phyloP scores from a whole-genome alignment of 2,113 vertebrate genomes.

The Accipiter virgatus region DNA sequence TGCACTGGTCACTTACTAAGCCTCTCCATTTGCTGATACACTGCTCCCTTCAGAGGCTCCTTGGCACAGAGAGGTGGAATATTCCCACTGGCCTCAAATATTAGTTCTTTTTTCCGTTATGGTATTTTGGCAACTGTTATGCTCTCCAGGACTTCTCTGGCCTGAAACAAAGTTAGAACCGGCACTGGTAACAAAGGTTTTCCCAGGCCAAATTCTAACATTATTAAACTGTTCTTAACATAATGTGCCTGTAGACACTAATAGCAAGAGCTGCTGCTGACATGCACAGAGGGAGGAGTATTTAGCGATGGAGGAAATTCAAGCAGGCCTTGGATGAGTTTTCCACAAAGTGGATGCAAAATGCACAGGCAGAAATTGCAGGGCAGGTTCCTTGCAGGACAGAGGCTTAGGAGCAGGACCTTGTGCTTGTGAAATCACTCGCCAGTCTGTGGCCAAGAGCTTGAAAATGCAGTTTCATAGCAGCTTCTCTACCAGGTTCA shows the following conservation, averaged over 20 bases:
- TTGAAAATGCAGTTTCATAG: not conserved
- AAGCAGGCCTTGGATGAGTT: not conserved
- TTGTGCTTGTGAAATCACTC: not conserved
- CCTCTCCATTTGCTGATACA: slow-evolving; percentile 8
- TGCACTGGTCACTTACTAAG: not conserved
- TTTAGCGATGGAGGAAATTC: not conserved
- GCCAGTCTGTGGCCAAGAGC: not conserved
- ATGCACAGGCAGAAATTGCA: not conserved
- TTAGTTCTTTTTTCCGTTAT: slow-evolving; percentile 50
- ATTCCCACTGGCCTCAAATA: slow-evolving; percentile 30
- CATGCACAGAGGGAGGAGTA: not conserved
- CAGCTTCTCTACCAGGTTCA: not conserved
- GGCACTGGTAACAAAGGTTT: not conserved
- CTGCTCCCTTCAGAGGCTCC: not conserved
- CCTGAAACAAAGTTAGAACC: not conserved
- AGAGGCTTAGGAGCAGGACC: not conserved
- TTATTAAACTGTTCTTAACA: not conserved
- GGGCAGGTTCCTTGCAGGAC: not conserved
- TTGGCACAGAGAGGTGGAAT: slow-evolving; percentile 25
- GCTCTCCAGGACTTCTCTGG: slow-evolving; percentile 24
- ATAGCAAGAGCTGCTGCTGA: not conserved
- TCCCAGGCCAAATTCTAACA: not conserved
- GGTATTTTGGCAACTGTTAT: slow-evolving; percentile 7
- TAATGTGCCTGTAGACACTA: not conserved
- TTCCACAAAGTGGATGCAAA: not conserved